These are phyloP conservation scores for Cybosia mesomella DNA, from an alignment of 2,888 invertebrate genomes.

Conservation along the genomic window DNA sequence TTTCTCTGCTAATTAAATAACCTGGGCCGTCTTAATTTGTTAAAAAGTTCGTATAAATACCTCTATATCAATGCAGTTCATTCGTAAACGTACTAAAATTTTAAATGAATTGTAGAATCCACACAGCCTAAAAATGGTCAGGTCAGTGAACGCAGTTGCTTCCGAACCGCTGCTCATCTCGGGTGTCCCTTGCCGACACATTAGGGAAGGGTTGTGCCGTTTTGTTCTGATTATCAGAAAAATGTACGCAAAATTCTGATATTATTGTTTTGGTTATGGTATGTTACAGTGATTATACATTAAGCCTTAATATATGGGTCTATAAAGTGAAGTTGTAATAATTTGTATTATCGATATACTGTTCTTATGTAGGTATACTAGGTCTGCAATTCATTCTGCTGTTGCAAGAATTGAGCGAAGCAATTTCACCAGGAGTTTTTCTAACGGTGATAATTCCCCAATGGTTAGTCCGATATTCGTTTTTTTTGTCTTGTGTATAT, in stretches of 20 bases:
- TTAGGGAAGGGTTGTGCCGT: conserved; percentile 10
- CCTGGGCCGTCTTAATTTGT: too few relatives aligned
- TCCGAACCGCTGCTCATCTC: conserved; percentile 41
- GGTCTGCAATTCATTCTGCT: too few relatives aligned
- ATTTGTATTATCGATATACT: neutral
- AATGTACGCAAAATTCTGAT: neutral
- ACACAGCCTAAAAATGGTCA: conserved; percentile 32
- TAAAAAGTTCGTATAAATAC: neutral
- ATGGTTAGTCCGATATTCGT: too few relatives aligned
- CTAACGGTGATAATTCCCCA: too few relatives aligned
- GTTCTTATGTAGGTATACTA: neutral
- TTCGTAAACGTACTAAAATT: neutral
- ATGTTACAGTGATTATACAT: neutral
- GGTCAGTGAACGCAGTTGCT: conserved; percentile 29
- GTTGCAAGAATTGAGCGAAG: too few relatives aligned
- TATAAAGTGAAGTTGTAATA: neutral
- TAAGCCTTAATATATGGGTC: neutral
- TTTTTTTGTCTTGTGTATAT: too few relatives aligned
- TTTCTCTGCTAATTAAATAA: too few relatives aligned
- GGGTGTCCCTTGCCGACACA: conserved; percentile 31
- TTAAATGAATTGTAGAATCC: neutral
- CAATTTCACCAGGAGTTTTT: too few relatives aligned
- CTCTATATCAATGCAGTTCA: neutral
- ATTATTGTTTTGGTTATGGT: neutral
- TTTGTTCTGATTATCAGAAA: neutral